These are phyloP conservation scores for Trachymyrmex cornetzi DNA, from an alignment of 1,140 invertebrate species.

Conservation along the genomic window DNA sequence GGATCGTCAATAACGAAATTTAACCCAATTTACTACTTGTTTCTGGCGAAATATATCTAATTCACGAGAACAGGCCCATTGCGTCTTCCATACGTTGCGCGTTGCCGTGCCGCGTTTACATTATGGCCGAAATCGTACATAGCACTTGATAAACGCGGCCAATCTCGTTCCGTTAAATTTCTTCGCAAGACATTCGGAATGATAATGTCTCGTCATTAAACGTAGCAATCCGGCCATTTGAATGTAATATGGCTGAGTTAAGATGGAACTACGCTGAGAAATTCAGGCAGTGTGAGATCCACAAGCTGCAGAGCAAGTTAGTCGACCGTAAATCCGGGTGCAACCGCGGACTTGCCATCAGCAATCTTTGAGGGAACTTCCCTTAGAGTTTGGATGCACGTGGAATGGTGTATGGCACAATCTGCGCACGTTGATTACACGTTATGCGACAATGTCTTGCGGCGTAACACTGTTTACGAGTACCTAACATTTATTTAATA, in stretches of 20 bases:
- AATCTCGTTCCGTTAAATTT: slow-evolving; percentile 50
- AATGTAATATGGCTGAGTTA: slow-evolving; percentile 58
- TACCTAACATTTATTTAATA: slow-evolving; percentile 8
- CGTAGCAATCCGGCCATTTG: slow-evolving; percentile 58
- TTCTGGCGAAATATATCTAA: slow-evolving; percentile 31
- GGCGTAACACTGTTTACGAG: not conserved
- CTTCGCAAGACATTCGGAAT: slow-evolving; percentile 48
- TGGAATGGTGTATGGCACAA: slow-evolving; percentile 52
- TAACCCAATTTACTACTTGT: slow-evolving; percentile 35
- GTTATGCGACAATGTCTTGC: slow-evolving; percentile 27
- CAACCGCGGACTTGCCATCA: slow-evolving; percentile 63
- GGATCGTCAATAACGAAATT: slow-evolving; percentile 44
- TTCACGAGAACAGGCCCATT: not conserved
- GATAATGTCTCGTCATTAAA: slow-evolving; percentile 60
- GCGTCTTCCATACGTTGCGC: not conserved
- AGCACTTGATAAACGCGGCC: slow-evolving; percentile 40
- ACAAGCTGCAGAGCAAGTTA: slow-evolving; percentile 56
- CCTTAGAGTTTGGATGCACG: slow-evolving; percentile 48
- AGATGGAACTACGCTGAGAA: slow-evolving; percentile 45
- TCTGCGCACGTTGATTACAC: slow-evolving; percentile 58
- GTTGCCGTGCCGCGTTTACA: not conserved
- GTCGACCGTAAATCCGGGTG: slow-evolving; percentile 65
- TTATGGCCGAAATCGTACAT: not conserved
- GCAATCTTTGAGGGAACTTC: slow-evolving; percentile 63
- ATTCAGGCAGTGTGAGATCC: slow-evolving; percentile 51